Conservation (phyloP, 1,140 invertebrate species). For the Magallana angulata region DNA sequence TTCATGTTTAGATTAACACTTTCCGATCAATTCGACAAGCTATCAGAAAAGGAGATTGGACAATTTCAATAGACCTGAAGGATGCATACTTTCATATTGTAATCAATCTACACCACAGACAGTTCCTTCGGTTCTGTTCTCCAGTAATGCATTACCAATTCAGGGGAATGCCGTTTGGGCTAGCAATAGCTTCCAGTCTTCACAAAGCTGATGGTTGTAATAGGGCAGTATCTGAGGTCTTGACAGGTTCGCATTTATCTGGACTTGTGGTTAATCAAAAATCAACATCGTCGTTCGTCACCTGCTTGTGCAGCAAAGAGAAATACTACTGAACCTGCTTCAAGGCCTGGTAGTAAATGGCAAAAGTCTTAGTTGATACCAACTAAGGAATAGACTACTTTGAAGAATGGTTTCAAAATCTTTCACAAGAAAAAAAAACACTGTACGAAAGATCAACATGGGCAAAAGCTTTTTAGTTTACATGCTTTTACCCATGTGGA, state of each 20-base stretch:
- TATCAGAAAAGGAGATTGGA: background rate
- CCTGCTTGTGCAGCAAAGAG: too few relatives aligned
- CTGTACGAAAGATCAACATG: background rate
- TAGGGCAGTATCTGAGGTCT: conserved; percentile 24
- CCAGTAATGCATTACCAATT: conserved; percentile 35
- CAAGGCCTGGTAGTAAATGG: conserved; percentile 11
- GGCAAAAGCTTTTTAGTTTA: background rate
- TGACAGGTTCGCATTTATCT: conserved; percentile 32
- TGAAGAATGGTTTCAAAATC: background rate
- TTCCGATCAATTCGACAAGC: too few relatives aligned
- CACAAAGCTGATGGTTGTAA: conserved; percentile 48
- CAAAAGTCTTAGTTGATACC: too few relatives aligned
- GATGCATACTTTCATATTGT: conserved; percentile 54
- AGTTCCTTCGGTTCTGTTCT: conserved; percentile 42
- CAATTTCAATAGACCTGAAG: conserved; percentile 42
- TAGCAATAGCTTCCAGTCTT: conserved; percentile 39
- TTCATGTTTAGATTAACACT: too few relatives aligned
- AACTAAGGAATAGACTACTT: background rate
- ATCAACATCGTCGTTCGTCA: too few relatives aligned
- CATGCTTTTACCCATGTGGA: too few relatives aligned
- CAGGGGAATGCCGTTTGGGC: conserved; percentile 39
- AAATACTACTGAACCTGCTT: background rate
- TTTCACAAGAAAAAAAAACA: background rate
- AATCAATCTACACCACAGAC: conserved; percentile 36
- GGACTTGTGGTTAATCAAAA: too few relatives aligned